Percentiles rank a stretch among this genome's conserved stretches.
Evolutionary conservation across 2,797 vertebrate genomes (phyloP).

Genomic region (Gymnothorax javanicus): DNA sequence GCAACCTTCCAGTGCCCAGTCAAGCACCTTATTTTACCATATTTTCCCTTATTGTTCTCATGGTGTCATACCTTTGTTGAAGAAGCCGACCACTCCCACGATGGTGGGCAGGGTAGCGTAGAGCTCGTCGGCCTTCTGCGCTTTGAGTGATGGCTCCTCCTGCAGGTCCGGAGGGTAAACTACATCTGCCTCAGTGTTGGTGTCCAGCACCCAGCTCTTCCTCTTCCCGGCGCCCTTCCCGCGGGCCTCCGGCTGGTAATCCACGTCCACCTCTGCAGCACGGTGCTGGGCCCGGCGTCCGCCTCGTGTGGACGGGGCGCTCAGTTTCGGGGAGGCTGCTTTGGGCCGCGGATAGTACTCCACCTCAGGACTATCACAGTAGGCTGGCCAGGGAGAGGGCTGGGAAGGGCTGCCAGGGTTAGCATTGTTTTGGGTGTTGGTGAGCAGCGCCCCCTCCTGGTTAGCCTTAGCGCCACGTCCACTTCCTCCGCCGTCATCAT

Average conservation of each 20-base stretch:
- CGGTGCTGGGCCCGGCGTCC: constrained; percentile 47
- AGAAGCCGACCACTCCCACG: constrained; percentile 79
- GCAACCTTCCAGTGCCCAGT: too few species aligned
- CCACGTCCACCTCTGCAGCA: constrained; percentile 57
- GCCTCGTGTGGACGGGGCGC: constrained; percentile 48
- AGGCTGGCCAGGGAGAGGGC: constrained; percentile 76
- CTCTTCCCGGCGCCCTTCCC: constrained; percentile 65
- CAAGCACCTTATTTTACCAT: too few species aligned
- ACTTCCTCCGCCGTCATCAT: constrained; percentile 58
- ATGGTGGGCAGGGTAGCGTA: constrained; percentile 78
- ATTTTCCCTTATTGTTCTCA: not conserved
- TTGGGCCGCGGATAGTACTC: constrained; percentile 63
- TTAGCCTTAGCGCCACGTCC: constrained; percentile 46
- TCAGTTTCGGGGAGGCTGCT: constrained; percentile 52
- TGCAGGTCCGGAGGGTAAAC: constrained; percentile 64
- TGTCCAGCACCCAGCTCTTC: constrained; percentile 59
- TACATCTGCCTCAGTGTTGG: constrained; percentile 62
- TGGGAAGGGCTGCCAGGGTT: constrained; percentile 65
- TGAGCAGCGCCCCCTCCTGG: constrained; percentile 69
- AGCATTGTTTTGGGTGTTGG: not conserved
- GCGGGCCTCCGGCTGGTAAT: constrained; percentile 66
- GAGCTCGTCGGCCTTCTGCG: constrained; percentile 80
- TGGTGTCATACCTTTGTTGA: constrained; percentile 79
- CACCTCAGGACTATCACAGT: constrained; percentile 65
- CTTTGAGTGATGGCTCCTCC: constrained; percentile 71